Evolutionary conservation across 2,113 vertebrate species (phyloP).

Genomic region (Bungarus multicinctus): DNA sequence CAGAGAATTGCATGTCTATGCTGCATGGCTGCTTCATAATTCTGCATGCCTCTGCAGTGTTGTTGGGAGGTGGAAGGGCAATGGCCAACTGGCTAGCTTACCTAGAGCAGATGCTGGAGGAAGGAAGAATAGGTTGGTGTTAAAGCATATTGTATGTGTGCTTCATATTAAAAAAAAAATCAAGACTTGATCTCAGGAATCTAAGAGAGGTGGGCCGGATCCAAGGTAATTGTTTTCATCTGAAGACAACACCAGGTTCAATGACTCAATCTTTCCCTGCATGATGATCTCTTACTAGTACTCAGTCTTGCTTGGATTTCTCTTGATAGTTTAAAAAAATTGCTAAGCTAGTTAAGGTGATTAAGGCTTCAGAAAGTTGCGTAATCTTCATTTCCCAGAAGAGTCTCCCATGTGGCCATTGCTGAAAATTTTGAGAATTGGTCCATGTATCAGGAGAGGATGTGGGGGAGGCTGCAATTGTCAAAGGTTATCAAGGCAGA

Average conservation of each 20-base stretch:
- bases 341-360: neutral
- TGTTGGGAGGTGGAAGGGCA: neutral
- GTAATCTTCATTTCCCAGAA: neutral
- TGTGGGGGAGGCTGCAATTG: neutral
- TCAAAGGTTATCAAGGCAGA: neutral
- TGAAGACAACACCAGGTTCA: neutral
- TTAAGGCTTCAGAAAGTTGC: neutral
- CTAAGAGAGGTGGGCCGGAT: neutral
- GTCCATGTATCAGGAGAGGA: neutral
- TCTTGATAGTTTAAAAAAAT: neutral
- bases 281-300: neutral
- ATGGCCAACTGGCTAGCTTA: neutral
- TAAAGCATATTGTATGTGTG: neutral
- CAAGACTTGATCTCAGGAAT: neutral
- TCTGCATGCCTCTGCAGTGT: neutral
- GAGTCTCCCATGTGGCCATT: neutral
- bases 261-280: neutral
- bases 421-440: neutral
- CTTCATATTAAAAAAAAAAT: neutral
- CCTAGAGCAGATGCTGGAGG: neutral
- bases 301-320: neutral
- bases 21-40: slow-evolving; percentile 4
- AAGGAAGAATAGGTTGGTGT: neutral
- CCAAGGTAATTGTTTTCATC: neutral
- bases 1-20: neutral